Conservation (phyloP, 2,888 invertebrate genomes). For the Congeria kusceri region DNA sequence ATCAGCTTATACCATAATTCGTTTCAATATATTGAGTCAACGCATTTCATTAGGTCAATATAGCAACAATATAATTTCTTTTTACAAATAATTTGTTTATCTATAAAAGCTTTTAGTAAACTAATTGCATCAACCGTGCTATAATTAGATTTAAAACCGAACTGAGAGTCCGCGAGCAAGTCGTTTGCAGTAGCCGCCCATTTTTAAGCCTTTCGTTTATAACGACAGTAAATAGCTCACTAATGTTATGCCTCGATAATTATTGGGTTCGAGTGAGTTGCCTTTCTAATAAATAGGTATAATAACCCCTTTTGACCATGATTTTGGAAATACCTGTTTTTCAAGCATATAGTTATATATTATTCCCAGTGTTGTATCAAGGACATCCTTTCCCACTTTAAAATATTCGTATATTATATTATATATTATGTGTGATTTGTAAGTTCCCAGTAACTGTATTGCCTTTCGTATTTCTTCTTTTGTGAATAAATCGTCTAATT, state of each 20-base stretch:
- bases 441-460: too few species aligned
- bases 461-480: too few species aligned
- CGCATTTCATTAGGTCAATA: too few species aligned
- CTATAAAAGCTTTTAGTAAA: background rate
- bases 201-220: too few species aligned
- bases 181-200: too few species aligned
- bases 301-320: slow-evolving; percentile 38
- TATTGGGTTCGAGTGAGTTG: slow-evolving; percentile 28
- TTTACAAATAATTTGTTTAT: background rate
- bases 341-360: slow-evolving; percentile 30
- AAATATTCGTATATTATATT: slow-evolving; percentile 8
- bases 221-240: too few species aligned
- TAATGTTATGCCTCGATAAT: slow-evolving; percentile 43
- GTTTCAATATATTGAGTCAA: too few species aligned
- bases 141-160: background rate
- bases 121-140: background rate
- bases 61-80: too few species aligned
- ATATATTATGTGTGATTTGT: too few species aligned
- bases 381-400: slow-evolving; percentile 12
- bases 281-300: slow-evolving; percentile 48
- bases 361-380: slow-evolving; percentile 2
- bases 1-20: too few species aligned
- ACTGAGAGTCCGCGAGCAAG: background rate
- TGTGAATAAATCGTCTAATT: too few species aligned
- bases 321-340: slow-evolving; percentile 26